Percentiles rank a stretch among this genome's conserved stretches.
Conservation (phyloP, 2,797 vertebrate species). For the Hephaestus fuliginosus region DNA sequence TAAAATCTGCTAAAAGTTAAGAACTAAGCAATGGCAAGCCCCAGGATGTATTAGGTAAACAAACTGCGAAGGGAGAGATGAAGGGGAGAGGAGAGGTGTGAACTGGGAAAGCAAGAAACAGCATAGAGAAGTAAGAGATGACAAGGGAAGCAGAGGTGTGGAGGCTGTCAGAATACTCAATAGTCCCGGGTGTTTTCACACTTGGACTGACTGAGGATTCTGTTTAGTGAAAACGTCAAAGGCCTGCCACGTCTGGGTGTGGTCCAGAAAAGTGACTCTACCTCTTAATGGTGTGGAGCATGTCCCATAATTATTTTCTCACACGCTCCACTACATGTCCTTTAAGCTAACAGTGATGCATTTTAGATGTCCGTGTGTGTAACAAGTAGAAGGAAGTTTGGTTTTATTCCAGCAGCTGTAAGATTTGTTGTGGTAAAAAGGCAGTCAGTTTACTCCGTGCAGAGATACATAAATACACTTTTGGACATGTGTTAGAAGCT, state of each 20-base stretch:
- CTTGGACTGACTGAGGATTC: not conserved
- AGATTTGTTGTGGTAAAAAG: not conserved
- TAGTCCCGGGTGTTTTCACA: not conserved
- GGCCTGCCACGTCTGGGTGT: not conserved
- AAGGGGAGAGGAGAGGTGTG: not conserved
- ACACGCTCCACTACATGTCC: too few species aligned
- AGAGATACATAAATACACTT: not conserved
- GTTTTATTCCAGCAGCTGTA: not conserved
- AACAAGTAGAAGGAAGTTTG: not conserved
- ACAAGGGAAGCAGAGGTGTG: conserved; percentile 6
- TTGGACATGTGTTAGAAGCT: too few species aligned
- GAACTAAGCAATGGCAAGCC: conserved; percentile 19
- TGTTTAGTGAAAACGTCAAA: conserved; percentile 8
- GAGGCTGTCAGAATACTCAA: not conserved
- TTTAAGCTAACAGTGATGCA: not conserved
- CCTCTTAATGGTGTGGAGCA: not conserved
- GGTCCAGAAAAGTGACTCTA: not conserved
- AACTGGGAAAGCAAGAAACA: not conserved
- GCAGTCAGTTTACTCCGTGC: not conserved
- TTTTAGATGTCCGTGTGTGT: not conserved
- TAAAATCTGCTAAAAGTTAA: conserved; percentile 27
- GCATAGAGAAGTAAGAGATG: conserved; percentile 5
- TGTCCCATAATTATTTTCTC: not conserved
- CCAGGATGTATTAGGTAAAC: conserved; percentile 25
- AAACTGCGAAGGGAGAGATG: not conserved